Percentiles rank a stretch among this genome's conserved stretches.
phyloP scores from a whole-genome alignment of 2,888 invertebrate species.

The Cyclophora albipunctata region DNA sequence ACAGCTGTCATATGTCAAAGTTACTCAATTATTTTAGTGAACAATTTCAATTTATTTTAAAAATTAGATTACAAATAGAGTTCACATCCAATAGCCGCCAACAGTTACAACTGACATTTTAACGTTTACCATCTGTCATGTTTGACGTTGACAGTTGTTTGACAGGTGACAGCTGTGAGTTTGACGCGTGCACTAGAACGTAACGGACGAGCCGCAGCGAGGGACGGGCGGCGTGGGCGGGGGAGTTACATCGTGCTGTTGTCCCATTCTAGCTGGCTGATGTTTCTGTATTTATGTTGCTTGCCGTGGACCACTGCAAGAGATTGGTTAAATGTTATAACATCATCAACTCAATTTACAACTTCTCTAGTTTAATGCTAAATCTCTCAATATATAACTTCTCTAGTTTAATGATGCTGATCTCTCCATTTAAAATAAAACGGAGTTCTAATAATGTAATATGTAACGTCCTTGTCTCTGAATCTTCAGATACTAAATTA shows the following conservation, averaged over 20 bases:
- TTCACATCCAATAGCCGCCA: too few relatives aligned
- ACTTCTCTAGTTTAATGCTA: background rate
- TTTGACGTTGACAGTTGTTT: background rate
- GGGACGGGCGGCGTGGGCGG: conserved; percentile 21
- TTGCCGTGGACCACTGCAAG: conserved; percentile 62
- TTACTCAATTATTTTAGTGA: too few relatives aligned
- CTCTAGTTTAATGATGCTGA: background rate
- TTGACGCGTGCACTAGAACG: background rate
- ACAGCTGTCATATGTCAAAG: too few relatives aligned
- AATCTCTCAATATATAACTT: background rate
- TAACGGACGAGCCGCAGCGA: conserved; percentile 18
- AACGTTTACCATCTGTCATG: too few relatives aligned
- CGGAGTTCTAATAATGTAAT: background rate
- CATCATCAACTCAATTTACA: background rate
- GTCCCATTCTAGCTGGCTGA: conserved; percentile 86
- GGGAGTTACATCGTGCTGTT: conserved; percentile 82
- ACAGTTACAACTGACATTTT: too few relatives aligned
- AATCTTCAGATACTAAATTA: background rate
- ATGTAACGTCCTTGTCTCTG: background rate
- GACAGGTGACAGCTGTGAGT: background rate
- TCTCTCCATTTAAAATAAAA: background rate
- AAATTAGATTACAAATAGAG: too few relatives aligned
- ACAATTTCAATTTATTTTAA: too few relatives aligned
- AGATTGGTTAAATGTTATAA: background rate
- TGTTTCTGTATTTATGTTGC: conserved; percentile 80